Evolutionary conservation across 2,797 vertebrate species (phyloP).

Genomic region (Anguilla megastoma): DNA sequence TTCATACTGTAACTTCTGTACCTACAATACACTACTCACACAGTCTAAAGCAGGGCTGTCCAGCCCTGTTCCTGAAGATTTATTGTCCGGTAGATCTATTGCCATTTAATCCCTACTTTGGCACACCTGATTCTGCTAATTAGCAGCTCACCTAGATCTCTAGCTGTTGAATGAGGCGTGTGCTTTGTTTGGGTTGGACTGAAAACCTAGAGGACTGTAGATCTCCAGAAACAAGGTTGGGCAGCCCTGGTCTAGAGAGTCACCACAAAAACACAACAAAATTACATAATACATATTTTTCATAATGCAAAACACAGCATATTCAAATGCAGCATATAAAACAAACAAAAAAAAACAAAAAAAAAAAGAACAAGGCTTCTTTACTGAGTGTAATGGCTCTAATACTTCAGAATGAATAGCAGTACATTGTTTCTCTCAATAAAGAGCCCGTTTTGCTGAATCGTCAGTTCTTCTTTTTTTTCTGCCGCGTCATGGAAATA

Average conservation of each 20-base stretch:
- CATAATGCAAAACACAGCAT: not conserved
- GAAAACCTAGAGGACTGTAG: not conserved
- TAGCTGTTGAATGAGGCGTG: not conserved
- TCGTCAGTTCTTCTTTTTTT: conserved; percentile 48
- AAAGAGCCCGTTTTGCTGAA: conserved; percentile 54
- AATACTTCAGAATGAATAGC: conserved; percentile 34
- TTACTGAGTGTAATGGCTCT: conserved; percentile 28
- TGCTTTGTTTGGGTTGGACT: not conserved
- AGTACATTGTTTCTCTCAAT: conserved; percentile 22
- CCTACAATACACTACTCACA: not conserved
- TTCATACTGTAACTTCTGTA: not conserved
- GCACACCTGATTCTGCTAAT: not conserved
- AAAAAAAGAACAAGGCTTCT: not conserved
- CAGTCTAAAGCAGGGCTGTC: not conserved
- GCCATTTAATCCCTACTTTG: not conserved
- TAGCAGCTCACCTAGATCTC: not conserved
- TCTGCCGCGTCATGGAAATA: conserved; percentile 64
- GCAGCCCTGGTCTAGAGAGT: not conserved
- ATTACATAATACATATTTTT: not conserved
- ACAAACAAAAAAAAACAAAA: not conserved
- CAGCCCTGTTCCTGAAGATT: not conserved
- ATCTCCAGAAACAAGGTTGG: not conserved
- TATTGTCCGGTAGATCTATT: not conserved
- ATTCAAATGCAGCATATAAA: not conserved
- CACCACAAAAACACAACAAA: not conserved